Evolutionary conservation across 2,797 vertebrate genomes (phyloP), one percentile per base, ranked within the genome.

Genomic region (Notolabrus celidotus): DNA sequence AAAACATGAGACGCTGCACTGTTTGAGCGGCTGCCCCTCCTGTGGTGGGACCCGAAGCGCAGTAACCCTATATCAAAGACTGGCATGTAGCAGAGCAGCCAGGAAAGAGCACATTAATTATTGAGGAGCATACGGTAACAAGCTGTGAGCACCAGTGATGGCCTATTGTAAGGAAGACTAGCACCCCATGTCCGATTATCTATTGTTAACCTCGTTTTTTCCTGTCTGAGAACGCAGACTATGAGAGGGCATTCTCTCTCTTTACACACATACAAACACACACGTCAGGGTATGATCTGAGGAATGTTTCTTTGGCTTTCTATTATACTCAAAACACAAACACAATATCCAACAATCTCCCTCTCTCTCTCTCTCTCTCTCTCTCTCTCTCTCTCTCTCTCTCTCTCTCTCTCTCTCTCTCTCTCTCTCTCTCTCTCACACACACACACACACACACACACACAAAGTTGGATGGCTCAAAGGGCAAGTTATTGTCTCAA

Each of bases 61-160:
- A 78, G 89, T 93, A 93, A 94, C 93, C 92, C 93, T 89, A 91
- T 91, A 94, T 94, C 93, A 94, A 93, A 94, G 92, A 86, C 71
- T 87, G 82, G 82, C 85, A 82, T 90, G 91, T 89, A 77, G 77
- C 78, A 49, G 87, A 92, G 90, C 92, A 91, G 89, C 82, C 83
- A 81, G 89, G 84, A 81, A 88, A 88, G 92, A 81, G 84, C 79
- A 60, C 91, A 92, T 94, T 89, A 92, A 94, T 93, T 92, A 94
- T 94, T 93, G 85, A 95, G 84, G 57, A 78, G 83, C 88, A 79
- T 86, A 90, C 89, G 85, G 88, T 91, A 93, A 91, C 91, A 93
- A 93, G 91, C 92, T 92, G 89, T 80, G 87, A 86, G 86, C 43
- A 10, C 78, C 74, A 34, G 83, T 50, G 60, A 90, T 74, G 71